Conservation (phyloP, 2,113 vertebrate genomes). For the Montifringilla adamsi region DNA sequence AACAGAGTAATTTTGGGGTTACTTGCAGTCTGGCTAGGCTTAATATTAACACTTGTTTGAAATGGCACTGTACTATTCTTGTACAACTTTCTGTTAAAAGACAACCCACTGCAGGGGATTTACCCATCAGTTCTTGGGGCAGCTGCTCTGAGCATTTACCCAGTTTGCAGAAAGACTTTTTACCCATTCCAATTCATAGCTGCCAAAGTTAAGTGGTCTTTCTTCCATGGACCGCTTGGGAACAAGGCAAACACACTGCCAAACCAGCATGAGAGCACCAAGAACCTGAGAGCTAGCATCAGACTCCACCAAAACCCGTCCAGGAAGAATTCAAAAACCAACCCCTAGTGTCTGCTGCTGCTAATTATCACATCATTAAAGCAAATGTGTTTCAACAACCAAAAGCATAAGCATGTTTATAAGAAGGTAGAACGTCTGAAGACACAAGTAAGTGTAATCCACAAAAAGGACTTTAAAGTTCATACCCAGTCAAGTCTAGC, state of each 20-base stretch:
- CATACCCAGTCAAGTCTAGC: background rate
- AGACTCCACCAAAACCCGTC: background rate
- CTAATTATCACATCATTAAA: conserved; percentile 7
- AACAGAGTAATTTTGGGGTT: background rate
- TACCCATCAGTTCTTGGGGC: background rate
- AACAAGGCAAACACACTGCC: background rate
- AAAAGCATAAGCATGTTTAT: background rate
- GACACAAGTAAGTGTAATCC: conserved; percentile 13
- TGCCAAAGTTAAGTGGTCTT: background rate
- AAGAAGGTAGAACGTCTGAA: conserved; percentile 13
- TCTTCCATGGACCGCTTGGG: background rate
- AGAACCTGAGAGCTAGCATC: background rate
- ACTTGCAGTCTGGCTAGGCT: background rate
- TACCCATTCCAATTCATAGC: background rate
- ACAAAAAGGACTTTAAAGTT: conserved; percentile 52
- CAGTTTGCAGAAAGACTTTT: background rate
- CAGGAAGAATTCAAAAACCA: background rate
- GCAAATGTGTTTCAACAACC: background rate
- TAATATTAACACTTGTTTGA: background rate
- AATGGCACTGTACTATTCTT: background rate
- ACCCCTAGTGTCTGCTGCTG: background rate
- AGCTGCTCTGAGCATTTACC: background rate
- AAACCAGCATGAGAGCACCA: background rate
- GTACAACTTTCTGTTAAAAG: background rate
- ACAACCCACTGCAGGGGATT: background rate